Evolutionary conservation across 1,140 invertebrate species (phyloP).

Genomic region (Hyphantria cunea): DNA sequence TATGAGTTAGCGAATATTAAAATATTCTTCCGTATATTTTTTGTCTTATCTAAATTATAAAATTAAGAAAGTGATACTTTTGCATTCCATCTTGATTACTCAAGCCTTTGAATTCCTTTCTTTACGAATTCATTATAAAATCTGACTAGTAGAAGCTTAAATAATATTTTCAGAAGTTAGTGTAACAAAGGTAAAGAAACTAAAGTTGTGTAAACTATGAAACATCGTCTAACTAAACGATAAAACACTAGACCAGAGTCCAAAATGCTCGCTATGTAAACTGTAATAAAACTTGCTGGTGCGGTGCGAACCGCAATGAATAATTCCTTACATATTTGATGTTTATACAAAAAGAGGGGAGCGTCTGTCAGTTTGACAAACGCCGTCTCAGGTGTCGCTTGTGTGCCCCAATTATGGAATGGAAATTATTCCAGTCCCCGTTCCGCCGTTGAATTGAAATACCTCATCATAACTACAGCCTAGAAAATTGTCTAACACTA

Average conservation of each 20-base stretch:
- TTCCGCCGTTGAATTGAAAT: constrained; percentile 24
- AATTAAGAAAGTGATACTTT: no score
- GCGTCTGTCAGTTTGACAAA: constrained; percentile 59
- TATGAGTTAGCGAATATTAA: neutral
- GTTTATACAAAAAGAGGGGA: constrained; percentile 54
- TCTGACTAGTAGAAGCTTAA: no score
- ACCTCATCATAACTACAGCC: constrained; percentile 16
- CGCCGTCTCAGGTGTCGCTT: constrained; percentile 59
- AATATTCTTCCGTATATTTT: no score
- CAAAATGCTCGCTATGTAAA: constrained; percentile 12
- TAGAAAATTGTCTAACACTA: constrained; percentile 11
- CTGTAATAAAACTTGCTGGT: constrained; percentile 25
- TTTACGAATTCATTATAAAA: no score
- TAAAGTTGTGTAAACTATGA: constrained; percentile 3
- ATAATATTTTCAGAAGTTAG: neutral
- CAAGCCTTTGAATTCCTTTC: no score
- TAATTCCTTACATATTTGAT: constrained; percentile 66
- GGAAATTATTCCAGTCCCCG: constrained; percentile 58
- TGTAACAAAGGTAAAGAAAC: constrained; percentile 2
- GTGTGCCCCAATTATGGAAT: constrained; percentile 69
- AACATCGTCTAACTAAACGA: constrained; percentile 6
- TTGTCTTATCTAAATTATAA: no score
- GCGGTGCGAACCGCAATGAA: constrained; percentile 41
- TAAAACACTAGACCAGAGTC: constrained; percentile 4
- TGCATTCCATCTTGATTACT: no score